Evolutionary conservation across 2,888 invertebrate species (phyloP), one percentile per base, ranked within the genome.

Genomic region (Zelleria hepariella): DNA sequence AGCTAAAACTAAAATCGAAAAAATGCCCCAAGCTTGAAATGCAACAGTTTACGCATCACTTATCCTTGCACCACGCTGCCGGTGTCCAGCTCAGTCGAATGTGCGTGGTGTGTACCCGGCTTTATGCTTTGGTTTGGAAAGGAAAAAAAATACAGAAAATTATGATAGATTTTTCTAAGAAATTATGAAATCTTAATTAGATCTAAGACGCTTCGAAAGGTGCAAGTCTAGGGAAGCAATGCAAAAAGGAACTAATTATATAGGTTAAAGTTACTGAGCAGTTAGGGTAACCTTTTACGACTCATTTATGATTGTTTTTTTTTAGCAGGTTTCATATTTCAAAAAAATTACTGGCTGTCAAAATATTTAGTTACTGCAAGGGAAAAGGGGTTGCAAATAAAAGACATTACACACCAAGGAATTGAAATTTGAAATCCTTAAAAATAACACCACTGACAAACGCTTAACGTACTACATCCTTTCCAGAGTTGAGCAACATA

Each of bases 401-500:
- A 51, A 51, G 4, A 1, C 21, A 10, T 20, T 23, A 10, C 8
- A n/a, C 15, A 15, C 5, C 15, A 15, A 42, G 15, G 32, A 42
- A 42, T 42, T 15, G 32, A 10, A 21, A 51, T 21, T 42, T 15
- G 32, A 10, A 21, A 51, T 21, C 51, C 58, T 55, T n/a, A 58
- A 57, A 60, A 63, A 58, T 60, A 62, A 63, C 57, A 61, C 58
- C 42, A 23, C 42, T 52, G 27, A 15, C 20, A 42, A 57, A 21
- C 23, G 24, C 48, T 47, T 2, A 20, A 48, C 24, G 48, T 24
- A 47, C n/a, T n/a, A n/a, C 57, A 48, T 57, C 57, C 57, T 47
- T 18, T 48, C 57, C 47, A 21, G 54, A 62, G 52, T 62, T 63
- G 62, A 10, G 65, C 65, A 66, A 65, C 62, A 64, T 64, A 67